Percentiles rank a stretch among this genome's conserved stretches.
Conservation (phyloP, 2,888 invertebrate genomes). For the Melinaea menophilus region DNA sequence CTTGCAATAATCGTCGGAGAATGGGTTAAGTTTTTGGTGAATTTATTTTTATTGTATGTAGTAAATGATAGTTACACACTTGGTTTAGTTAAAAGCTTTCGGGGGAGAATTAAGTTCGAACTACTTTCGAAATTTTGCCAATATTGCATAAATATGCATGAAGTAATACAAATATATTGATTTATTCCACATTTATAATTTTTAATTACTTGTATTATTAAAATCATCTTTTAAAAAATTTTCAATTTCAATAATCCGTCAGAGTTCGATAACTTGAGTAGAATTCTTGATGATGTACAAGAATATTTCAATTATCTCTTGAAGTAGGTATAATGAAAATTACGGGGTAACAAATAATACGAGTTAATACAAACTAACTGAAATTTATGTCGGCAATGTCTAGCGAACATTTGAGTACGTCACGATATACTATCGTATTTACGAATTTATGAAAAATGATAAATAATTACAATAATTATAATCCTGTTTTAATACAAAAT, state of each 20-base stretch:
- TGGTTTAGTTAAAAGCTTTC: too few relatives aligned
- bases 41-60: neutral
- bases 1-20: constrained; percentile 7
- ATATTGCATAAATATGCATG: too few relatives aligned
- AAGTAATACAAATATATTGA: too few relatives aligned
- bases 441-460: too few relatives aligned
- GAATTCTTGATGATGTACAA: neutral
- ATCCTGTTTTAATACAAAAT: too few relatives aligned
- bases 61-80: neutral
- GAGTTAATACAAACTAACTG: constrained; percentile 18
- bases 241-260: neutral
- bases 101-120: too few relatives aligned
- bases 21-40: neutral
- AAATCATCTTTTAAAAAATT: neutral
- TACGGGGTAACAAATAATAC: neutral
- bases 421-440: neutral
- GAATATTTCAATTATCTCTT: constrained; percentile 3
- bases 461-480: too few relatives aligned
- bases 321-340: neutral
- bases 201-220: too few relatives aligned
- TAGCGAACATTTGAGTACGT: constrained; percentile 7
- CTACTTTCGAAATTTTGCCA: too few relatives aligned
- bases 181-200: too few relatives aligned
- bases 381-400: constrained; percentile 15
- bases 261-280: neutral